Percentiles rank a stretch among this genome's conserved stretches.
Evolutionary conservation across 2,113 vertebrate genomes (phyloP).

Genomic region (Dromas ardeola): DNA sequence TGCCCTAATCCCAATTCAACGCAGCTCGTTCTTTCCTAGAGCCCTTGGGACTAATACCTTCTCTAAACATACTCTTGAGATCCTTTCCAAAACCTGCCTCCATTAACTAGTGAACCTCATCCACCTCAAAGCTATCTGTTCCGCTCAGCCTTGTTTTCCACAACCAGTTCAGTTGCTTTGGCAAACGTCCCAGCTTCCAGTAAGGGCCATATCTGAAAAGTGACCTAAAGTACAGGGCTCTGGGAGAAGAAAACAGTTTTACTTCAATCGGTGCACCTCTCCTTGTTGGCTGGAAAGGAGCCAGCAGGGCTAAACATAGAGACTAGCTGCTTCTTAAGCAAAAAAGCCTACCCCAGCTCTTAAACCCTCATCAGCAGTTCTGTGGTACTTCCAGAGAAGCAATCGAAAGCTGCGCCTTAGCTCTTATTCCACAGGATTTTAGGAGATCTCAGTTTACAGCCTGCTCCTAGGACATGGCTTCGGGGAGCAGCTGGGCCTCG

Average conservation of each 20-base stretch:
- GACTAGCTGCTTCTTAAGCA: not conserved
- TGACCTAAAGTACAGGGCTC: not conserved
- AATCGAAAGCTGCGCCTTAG: not conserved
- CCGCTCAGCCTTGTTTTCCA: not conserved
- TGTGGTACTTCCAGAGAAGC: accelerated
- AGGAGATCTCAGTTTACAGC: not conserved
- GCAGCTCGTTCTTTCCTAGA: not conserved
- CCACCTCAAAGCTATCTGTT: not conserved
- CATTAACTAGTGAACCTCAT: not conserved
- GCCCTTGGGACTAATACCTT: not conserved
- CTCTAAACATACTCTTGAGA: not conserved
- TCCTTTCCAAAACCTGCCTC: not conserved
- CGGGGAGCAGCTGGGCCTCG: not conserved
- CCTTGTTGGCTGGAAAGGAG: not conserved
- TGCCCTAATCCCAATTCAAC: not conserved
- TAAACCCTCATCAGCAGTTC: not conserved
- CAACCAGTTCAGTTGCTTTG: not conserved
- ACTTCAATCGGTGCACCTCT: not conserved
- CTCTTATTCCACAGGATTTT: not conserved
- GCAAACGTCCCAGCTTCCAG: not conserved
- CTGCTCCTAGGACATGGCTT: not conserved
- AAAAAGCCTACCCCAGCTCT: not conserved
- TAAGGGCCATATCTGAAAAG: not conserved
- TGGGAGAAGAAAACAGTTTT: not conserved
- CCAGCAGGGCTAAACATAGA: not conserved